Base-by-base conservation (phyloP, 2,113 vertebrate species). In the Struthidea cinerea region DNA sequence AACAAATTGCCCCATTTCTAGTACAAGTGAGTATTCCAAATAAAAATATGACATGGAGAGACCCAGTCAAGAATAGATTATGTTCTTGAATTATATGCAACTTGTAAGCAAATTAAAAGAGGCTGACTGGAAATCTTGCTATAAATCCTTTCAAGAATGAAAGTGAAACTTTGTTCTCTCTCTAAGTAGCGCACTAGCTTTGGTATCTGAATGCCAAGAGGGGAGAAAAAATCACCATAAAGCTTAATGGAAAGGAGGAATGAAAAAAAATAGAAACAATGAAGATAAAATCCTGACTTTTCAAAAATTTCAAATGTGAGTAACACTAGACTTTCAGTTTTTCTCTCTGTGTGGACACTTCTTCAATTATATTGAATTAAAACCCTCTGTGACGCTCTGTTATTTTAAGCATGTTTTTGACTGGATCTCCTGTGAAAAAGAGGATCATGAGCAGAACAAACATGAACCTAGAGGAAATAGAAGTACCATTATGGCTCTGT, bases 151-250 rank as follows among this genome's bases (percentile, higher is more conserved):
- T n/a, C 17, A 73, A 84, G 39, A 94, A 65, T 46, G n/a, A 85
- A 82, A 91, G 32, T 49, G 53, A 81, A 79, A 73, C 57, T 68
- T 68, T 80, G 5, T 46, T 63, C 8, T 80, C 5, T 64, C 13
- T 70, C 33, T 59, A 67, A 55, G 63, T 74, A 65, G 8, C 2
- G 7, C 7, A 7, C 33, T 64, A 26, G 16, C 7, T 87, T 71
- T 56, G 15, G 12, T 56, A 64, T 79, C 16, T 82, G 32, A 79
- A 76, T 61, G 7, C n/a, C 20, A 91, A 47, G 35, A 68, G 6
- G 20, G 18, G 10, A 11, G 15, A 50, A 67, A 81, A 17, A 12
- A 1, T 0, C 0, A 0, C 9, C 3, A 14, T 28, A 4, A 65
- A 87, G 24, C 6, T 17, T 60, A 79, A 71, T 24, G 49, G 27